Percentiles rank a stretch among this genome's conserved stretches.
phyloP scores from a whole-genome alignment of 2,888 invertebrate genomes.

The Rutpela maculata region DNA sequence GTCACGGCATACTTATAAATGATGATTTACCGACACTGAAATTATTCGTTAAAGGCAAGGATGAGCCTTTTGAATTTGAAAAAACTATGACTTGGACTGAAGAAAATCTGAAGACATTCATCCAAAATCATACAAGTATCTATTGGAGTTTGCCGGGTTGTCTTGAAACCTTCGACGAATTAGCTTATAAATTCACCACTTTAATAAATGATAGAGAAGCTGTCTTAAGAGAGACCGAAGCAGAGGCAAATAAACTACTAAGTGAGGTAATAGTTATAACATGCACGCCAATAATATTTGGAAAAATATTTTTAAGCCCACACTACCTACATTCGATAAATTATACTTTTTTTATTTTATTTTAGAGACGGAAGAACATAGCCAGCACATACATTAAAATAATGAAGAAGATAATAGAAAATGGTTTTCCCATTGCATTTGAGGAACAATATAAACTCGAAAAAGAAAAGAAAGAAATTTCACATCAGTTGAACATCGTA shows the following conservation, averaged over 20 bases:
- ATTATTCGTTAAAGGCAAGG: conserved; percentile 83
- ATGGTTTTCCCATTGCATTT: conserved; percentile 85
- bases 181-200: conserved; percentile 84
- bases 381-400: conserved; percentile 86
- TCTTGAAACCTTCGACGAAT: conserved; percentile 85
- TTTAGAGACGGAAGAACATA: conserved; percentile 76
- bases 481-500: conserved; percentile 87
- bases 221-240: conserved; percentile 73
- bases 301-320: neutral
- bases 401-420: conserved; percentile 88
- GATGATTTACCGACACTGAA: conserved; percentile 89
- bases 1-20: conserved; percentile 83
- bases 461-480: conserved; percentile 88
- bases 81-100: conserved; percentile 78
- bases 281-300: too few species aligned
- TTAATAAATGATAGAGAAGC: conserved; percentile 71
- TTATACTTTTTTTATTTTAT: conserved; percentile 52
- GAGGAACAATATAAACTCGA: conserved; percentile 86
- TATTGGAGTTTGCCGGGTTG: conserved; percentile 93
- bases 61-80: conserved; percentile 79
- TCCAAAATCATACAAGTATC: conserved; percentile 83
- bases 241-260: conserved; percentile 54
- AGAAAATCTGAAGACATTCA: conserved; percentile 82
- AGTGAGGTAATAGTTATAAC: conserved; percentile 57
- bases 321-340: neutral